Conservation (phyloP, 2,888 invertebrate species). For the Adineta ricciae region DNA sequence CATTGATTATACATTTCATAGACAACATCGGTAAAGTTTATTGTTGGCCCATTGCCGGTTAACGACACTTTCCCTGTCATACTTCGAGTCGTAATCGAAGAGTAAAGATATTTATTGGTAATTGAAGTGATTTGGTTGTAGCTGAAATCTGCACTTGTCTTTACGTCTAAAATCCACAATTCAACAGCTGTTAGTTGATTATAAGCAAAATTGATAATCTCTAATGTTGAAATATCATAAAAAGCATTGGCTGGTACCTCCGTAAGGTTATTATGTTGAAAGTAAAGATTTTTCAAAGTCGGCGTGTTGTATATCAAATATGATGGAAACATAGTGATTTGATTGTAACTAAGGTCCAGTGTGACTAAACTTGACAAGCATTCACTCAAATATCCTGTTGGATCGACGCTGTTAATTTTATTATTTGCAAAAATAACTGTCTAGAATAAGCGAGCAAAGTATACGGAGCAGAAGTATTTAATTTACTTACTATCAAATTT, state of each 20-base stretch:
- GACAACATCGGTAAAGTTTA: constrained; percentile 4
- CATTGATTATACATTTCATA: constrained; percentile 14
- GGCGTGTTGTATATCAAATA: not conserved
- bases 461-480: not conserved
- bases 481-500: not conserved
- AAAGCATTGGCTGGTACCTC: not conserved
- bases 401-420: not conserved
- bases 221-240: not conserved
- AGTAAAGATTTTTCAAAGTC: not conserved
- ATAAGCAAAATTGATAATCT: not conserved
- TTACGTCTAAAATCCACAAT: not conserved
- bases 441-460: not conserved
- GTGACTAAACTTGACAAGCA: not conserved
- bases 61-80: not conserved
- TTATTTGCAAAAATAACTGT: not conserved
- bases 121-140: not conserved
- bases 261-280: not conserved
- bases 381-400: not conserved
- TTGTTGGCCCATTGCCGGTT: not conserved
- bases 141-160: not conserved
- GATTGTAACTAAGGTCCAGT: not conserved
- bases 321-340: not conserved
- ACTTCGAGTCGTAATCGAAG: not conserved
- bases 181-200: not conserved
- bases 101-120: not conserved